Conservation (phyloP, 1,140 invertebrate genomes). For the Nasonia giraulti region DNA sequence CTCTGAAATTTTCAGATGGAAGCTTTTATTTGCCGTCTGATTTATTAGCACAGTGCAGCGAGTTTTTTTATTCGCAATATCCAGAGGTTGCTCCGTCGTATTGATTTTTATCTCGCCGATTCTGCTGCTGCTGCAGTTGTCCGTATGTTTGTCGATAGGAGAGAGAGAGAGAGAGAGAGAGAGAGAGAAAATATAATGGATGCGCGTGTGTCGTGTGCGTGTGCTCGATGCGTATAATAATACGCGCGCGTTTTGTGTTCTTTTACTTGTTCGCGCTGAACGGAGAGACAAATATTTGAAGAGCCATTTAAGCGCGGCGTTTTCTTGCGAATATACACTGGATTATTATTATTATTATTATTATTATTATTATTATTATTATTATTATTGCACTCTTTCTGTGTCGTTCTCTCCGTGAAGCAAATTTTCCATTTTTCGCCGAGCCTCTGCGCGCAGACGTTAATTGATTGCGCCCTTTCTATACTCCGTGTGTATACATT, state of each 20-base stretch:
- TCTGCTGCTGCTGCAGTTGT: too few species aligned
- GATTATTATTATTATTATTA: too few species aligned
- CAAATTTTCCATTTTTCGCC: neutral
- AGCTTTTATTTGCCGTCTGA: neutral
- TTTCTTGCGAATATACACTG: neutral
- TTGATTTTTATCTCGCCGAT: neutral
- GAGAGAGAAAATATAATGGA: neutral
- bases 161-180: neutral
- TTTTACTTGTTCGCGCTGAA: neutral
- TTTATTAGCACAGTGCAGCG: neutral
- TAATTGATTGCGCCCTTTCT: slow-evolving; percentile 14
- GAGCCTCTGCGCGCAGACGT: neutral
- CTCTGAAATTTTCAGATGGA: neutral
- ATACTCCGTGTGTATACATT: neutral
- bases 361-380: neutral
- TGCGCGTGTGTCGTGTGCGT: neutral
- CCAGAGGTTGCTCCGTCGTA: neutral
- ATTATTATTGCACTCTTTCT: neutral
- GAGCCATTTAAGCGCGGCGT: neutral
- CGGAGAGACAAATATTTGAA: neutral
- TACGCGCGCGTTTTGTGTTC: neutral
- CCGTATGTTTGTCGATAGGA: neutral
- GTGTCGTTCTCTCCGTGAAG: neutral
- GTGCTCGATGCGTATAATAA: neutral
- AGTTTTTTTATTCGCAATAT: neutral